Evolutionary conservation across 2,113 vertebrate species (phyloP).

Genomic region (Tragulus kanchil): DNA sequence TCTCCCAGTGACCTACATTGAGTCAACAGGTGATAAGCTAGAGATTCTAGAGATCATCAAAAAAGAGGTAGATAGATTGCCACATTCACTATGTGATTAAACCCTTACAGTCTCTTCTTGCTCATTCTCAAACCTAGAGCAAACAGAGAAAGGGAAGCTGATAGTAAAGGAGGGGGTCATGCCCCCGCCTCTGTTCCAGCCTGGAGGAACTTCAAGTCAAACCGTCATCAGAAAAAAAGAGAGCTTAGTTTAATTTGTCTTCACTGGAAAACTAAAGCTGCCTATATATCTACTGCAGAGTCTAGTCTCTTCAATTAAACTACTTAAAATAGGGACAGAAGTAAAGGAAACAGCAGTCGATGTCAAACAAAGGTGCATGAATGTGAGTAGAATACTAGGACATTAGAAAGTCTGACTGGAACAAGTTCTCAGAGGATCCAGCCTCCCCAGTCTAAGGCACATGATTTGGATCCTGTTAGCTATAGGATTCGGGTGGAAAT

Average conservation of each 20-base stretch:
- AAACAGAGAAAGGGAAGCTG: background rate
- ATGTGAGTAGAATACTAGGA: no score
- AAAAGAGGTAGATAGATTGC: background rate
- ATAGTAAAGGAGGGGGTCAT: background rate
- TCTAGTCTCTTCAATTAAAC: background rate
- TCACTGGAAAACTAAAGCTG: background rate
- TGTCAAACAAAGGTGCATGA: background rate
- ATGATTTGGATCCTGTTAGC: no score
- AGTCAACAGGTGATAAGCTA: background rate
- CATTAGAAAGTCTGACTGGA: background rate
- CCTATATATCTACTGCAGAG: background rate
- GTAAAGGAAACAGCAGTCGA: background rate
- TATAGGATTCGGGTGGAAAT: background rate
- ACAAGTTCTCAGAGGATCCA: no score
- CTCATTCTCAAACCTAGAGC: background rate
- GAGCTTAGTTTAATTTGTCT: background rate
- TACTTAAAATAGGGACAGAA: background rate
- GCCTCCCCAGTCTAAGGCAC: background rate
- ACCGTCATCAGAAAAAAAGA: background rate
- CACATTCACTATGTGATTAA: no score
- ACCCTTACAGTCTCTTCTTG: background rate
- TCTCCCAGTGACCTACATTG: rapidly evolving
- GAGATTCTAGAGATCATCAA: background rate
- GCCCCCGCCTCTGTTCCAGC: background rate
- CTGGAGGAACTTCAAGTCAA: background rate